Base-by-base conservation (phyloP, 2,888 invertebrate species). In the Arctia plantaginis region DNA sequence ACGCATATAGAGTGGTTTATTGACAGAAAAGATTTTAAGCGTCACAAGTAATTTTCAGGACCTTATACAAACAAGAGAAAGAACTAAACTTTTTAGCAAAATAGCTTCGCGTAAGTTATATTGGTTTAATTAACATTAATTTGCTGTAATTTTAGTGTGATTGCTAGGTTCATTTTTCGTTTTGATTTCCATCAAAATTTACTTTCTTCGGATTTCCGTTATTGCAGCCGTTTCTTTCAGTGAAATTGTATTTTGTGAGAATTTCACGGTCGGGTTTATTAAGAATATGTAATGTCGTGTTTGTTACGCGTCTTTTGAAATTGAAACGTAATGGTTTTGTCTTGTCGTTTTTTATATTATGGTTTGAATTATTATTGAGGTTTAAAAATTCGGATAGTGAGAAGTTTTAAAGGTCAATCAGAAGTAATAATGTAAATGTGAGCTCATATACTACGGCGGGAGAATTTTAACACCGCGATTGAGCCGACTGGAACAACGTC, bases 21-120 rank as follows among this genome's bases (percentile, higher is more conserved):
- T 64, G 18, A 8, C 20, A 27, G 18, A 12, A 72, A 81, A 81
- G 66, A 76, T 81, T 82, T 77, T 81, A 74, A 79, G 68, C 47
- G 66, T 18, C 59, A 55, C 27, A 73, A 72, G 74, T 66, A 66
- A 73, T 79, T 74, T 71, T 71, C 71, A 71, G 62, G 55, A 77
- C n/a, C 73, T 74, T 15, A 47, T 47, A 69, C 77, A 74, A 79
- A 83, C 69, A 73, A 73, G 75, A 77, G 71, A n/a, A n/a, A n/a
- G n/a, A n/a, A n/a, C 77, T 74, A 72, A 75, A 68, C 73, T 79
- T 73, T 73, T 68, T 27, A 73, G 67, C 68, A 59, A 71, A 75
- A 82, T 78, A 78, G n/a, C n/a, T 6, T 35, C 3, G 35, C 35
- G 35, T 3, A 35, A 35, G 23, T 51, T 51, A 23, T 10, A 23